Evolutionary conservation across 2,113 vertebrate genomes (phyloP).

Genomic region (Regulus satrapa): DNA sequence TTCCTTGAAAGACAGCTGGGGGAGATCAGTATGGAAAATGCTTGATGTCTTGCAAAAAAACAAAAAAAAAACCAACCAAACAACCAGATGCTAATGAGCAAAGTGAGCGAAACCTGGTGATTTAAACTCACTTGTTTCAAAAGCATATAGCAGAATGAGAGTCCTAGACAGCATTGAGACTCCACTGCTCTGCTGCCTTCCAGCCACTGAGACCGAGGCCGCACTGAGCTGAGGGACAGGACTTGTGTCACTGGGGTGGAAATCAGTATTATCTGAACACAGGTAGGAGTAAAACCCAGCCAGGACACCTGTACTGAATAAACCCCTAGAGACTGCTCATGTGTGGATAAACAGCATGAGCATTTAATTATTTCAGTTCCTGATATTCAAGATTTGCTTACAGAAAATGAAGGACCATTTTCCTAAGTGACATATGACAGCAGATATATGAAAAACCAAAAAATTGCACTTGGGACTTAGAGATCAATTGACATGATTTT

Average conservation of each 20-base stretch:
- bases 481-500: slow-evolving; percentile 53
- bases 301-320: neutral
- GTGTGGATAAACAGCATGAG: neutral
- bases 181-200: neutral
- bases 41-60: neutral
- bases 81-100: neutral
- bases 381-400: slow-evolving; percentile 6
- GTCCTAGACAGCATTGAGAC: neutral
- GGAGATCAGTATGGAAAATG: neutral
- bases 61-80: too few relatives aligned
- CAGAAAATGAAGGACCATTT: slow-evolving; percentile 23
- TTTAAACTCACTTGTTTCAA: neutral
- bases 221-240: neutral
- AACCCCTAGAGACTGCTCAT: neutral
- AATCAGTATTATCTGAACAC: neutral
- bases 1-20: neutral
- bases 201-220: neutral
- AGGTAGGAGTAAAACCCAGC: neutral
- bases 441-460: slow-evolving; percentile 4
- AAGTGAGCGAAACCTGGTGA: neutral
- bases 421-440: slow-evolving; percentile 4
- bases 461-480: slow-evolving; percentile 26
- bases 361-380: neutral
- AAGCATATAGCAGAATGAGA: neutral
- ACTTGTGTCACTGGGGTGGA: neutral